A percentile compares a stretch with the other conserved stretches of the same genome.
These are phyloP conservation scores for Xyliphius kryptos DNA, from an alignment of 2,113 vertebrate genomes.

Conservation along the genomic window DNA sequence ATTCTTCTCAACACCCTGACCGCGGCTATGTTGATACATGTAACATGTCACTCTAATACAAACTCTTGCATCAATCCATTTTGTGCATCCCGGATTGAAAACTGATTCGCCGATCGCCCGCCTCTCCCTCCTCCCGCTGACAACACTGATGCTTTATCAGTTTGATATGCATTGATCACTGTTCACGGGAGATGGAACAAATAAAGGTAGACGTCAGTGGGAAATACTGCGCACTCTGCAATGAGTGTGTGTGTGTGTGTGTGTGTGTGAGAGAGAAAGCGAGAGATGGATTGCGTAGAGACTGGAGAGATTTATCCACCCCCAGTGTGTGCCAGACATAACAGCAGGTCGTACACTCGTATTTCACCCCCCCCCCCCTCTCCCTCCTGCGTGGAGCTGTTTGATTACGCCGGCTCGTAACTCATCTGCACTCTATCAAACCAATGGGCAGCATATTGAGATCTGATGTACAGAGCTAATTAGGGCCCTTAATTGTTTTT, in stretches of 20 bases:
- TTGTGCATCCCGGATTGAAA: slow-evolving; percentile 4
- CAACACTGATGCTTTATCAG: slow-evolving; percentile 11
- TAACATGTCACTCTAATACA: no score
- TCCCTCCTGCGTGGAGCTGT: slow-evolving; percentile 28
- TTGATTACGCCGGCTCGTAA: slow-evolving; percentile 48
- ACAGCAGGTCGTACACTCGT: slow-evolving; percentile 38
- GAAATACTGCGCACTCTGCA: background rate
- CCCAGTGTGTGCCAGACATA: slow-evolving; percentile 43
- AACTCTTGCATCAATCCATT: no score
- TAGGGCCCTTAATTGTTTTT: slow-evolving; percentile 62
- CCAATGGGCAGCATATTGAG: slow-evolving; percentile 55
- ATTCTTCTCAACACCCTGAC: no score
- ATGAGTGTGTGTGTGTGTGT: background rate
- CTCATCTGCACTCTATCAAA: slow-evolving; percentile 50
- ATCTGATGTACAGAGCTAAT: slow-evolving; percentile 58
- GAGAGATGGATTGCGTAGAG: no score
- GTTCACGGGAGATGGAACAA: slow-evolving; percentile 8
- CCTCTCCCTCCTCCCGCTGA: slow-evolving; percentile 9
- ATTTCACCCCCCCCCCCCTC: no score
- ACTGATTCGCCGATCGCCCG: slow-evolving; percentile 17
- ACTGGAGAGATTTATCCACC: slow-evolving; percentile 44
- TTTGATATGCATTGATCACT: slow-evolving; percentile 27
- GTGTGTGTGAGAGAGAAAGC: background rate
- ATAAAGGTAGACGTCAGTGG: background rate
- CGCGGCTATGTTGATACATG: no score